phyloP scores from a whole-genome alignment of 1,140 invertebrate genomes.

The Drosophila ercepeae region DNA sequence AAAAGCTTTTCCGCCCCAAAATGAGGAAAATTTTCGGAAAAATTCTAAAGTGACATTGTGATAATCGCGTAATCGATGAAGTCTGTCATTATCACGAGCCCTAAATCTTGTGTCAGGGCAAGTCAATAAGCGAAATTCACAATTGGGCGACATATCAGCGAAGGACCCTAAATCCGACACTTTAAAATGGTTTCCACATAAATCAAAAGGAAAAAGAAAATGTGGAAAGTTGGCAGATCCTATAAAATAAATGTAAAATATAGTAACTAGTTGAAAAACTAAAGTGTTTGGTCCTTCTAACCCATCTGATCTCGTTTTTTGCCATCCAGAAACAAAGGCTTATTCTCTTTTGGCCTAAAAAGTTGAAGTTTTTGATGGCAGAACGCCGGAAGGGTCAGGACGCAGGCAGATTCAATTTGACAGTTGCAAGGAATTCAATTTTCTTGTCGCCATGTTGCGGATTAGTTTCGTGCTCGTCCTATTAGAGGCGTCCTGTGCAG shows the following conservation, averaged over 20 bases:
- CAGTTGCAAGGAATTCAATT: slow-evolving; percentile 81
- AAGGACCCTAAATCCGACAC: slow-evolving; percentile 17
- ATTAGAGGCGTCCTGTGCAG: slow-evolving; percentile 24
- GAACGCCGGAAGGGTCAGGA: slow-evolving; percentile 1
- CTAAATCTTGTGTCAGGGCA: slow-evolving; percentile 22
- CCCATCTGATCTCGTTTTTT: slow-evolving; percentile 28
- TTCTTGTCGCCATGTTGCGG: slow-evolving; percentile 80
- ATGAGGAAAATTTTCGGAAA: slow-evolving; percentile 64
- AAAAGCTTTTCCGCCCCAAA: slow-evolving; percentile 74
- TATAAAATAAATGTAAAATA: too few relatives aligned
- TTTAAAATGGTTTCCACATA: not conserved
- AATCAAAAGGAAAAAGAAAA: too few relatives aligned
- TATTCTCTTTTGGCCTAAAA: slow-evolving; percentile 30
- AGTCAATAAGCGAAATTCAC: slow-evolving; percentile 72
- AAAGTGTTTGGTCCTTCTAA: not conserved
- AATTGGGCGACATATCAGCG: slow-evolving; percentile 50
- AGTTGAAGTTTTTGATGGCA: slow-evolving; percentile 50
- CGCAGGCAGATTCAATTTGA: slow-evolving; percentile 73
- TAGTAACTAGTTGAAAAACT: slow-evolving; percentile 1
- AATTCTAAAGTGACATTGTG: slow-evolving; percentile 77
- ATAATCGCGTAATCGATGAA: slow-evolving; percentile 82
- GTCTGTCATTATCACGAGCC: slow-evolving; percentile 79
- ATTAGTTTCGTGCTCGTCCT: slow-evolving; percentile 73
- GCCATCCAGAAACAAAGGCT: slow-evolving; percentile 2
- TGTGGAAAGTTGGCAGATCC: too few relatives aligned